Base-by-base conservation (phyloP, 2,888 invertebrate genomes). In the Quadroppia sp. region DNA sequence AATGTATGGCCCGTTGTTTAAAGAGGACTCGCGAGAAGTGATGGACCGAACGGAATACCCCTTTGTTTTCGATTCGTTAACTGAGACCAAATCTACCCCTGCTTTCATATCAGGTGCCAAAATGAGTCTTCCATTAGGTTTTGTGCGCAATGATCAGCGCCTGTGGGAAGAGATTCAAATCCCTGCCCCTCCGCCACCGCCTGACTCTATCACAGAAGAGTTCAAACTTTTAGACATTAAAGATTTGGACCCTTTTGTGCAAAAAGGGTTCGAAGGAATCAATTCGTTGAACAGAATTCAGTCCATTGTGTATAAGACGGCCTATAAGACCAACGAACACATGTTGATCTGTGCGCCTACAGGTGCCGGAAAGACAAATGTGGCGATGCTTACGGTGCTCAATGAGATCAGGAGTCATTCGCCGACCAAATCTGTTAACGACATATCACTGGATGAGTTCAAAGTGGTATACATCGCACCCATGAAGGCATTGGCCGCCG, bases 321-420 rank as follows among this genome's bases (percentile, higher is more conserved):
- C 99, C 0, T 99, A 98, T 84, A 89, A 91, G 79, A 93, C 92
- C 1, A 95, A 99, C 82, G 40, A 71, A 25, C 99, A 99, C 83
- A 86, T 99, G 79, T 83, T 99, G 71, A 94, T 99, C 74, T 98
- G 98, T 83, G 99, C 99, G 0, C 99, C 99, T 0, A 99, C 99
- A 0, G 99, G 99, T 4, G 97, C 98, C 0, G 99, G 99, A 36
- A 99, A 99, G 84, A 99, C 99, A 0, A 99, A 99, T 82, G 93
- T 99, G 73, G 99, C 99, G 0, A 87, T 99, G 85, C 83, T 99
- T 64, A 87, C 94, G 0, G 90, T 99, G 28, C 87, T 96, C 0
- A 92, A 95, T 82, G 92, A 94, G 78, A 88, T 99, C 64, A 90
- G 48, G 17, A 20, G 13, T 32, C 30, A 75, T 45, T 73, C 73